Conservation (phyloP, 2,888 invertebrate species). For the Marasmarcha lunaedactyla region DNA sequence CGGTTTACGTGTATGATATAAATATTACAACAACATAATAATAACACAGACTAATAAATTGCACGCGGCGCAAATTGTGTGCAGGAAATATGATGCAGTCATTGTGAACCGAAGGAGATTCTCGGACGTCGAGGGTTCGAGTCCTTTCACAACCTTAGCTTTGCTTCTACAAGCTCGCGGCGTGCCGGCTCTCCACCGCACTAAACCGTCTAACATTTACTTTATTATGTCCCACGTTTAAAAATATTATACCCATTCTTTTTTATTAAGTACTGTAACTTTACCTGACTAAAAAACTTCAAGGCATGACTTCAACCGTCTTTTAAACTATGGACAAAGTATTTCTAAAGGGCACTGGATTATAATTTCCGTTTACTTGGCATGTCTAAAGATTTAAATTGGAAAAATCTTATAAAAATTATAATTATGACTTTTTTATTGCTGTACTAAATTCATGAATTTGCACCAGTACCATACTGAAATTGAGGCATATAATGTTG, state of each 20-base stretch:
- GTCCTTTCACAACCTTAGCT: conserved; percentile 49
- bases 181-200: conserved; percentile 16
- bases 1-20: conserved; percentile 60
- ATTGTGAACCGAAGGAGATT: conserved; percentile 63
- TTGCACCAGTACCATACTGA: conserved; percentile 49
- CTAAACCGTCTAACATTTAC: conserved; percentile 39
- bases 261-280: conserved; percentile 66
- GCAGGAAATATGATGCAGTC: conserved; percentile 62
- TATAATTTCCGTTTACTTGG: conserved; percentile 56
- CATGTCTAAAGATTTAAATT: conserved; percentile 47
- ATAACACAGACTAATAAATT: conserved; percentile 70
- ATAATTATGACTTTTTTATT: conserved; percentile 48
- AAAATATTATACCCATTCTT: conserved; percentile 44
- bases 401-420: conserved; percentile 58
- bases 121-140: conserved; percentile 36
- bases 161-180: conserved; percentile 3
- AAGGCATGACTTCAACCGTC: conserved; percentile 65
- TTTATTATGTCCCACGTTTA: conserved; percentile 33
- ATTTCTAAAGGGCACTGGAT: conserved; percentile 66
- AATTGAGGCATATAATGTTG: conserved; percentile 44
- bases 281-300: conserved; percentile 63
- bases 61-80: conserved; percentile 65
- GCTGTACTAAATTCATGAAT: conserved; percentile 53
- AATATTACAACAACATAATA: conserved; percentile 68
- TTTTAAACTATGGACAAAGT: conserved; percentile 62